These are phyloP conservation scores for Harpagifer antarcticus DNA, from an alignment of 2,797 vertebrate species.

Conservation along the genomic window DNA sequence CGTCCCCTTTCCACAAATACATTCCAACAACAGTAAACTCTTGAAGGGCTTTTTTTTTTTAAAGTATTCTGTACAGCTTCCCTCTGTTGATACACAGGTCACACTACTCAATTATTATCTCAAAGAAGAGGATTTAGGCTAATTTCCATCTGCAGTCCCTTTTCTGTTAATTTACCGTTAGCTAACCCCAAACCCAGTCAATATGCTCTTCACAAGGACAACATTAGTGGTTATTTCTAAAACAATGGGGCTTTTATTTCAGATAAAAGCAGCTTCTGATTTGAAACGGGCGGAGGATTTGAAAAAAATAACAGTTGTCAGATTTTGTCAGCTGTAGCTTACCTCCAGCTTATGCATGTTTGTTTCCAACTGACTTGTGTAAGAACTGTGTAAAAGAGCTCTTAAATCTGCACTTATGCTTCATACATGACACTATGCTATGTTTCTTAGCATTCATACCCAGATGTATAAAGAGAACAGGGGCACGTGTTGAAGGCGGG, in stretches of 20 bases:
- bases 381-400: background rate
- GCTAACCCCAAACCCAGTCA: background rate
- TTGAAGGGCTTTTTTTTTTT: conserved; percentile 23
- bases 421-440: background rate
- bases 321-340: background rate
- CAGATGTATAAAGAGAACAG: no score
- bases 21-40: background rate
- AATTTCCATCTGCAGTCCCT: no score
- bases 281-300: background rate
- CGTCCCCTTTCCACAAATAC: background rate
- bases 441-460: no score
- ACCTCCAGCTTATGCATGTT: background rate
- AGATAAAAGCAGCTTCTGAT: background rate
- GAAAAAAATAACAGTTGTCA: no score
- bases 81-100: background rate
- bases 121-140: no score
- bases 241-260: background rate
- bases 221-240: background rate
- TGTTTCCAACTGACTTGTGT: background rate
- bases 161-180: background rate
- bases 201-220: background rate
- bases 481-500: background rate
- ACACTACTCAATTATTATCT: background rate
- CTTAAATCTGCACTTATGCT: background rate
- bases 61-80: background rate